phyloP scores from a whole-genome alignment of 1,140 invertebrate genomes.

The Scaptodrosophila lebanonensis region DNA sequence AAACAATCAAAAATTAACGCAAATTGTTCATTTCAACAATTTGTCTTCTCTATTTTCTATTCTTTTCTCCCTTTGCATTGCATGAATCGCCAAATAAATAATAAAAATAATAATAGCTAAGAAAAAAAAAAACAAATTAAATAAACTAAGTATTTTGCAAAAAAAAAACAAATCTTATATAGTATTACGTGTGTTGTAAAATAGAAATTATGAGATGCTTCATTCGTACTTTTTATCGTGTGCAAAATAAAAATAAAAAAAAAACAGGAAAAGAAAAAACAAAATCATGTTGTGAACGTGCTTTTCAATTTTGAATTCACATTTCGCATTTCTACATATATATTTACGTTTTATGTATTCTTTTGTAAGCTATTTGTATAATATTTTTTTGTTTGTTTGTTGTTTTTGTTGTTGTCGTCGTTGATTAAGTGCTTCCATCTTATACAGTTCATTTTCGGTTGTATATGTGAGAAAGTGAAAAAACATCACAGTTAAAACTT shows the following conservation, averaged over 20 bases:
- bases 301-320: slow-evolving; percentile 24
- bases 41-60: too few species aligned
- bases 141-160: too few species aligned
- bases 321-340: neutral
- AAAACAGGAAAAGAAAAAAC: slow-evolving; percentile 8
- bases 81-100: too few species aligned
- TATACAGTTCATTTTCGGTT: too few species aligned
- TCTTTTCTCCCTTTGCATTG: too few species aligned
- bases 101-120: too few species aligned
- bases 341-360: slow-evolving; percentile 2
- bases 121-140: slow-evolving; percentile 2
- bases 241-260: slow-evolving; percentile 7
- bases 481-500: slow-evolving; percentile 73
- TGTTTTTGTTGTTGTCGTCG: slow-evolving; percentile 19
- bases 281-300: slow-evolving; percentile 39
- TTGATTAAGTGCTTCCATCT: too few species aligned
- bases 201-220: slow-evolving; percentile 57
- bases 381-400: slow-evolving; percentile 19
- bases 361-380: slow-evolving; percentile 1
- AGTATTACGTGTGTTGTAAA: neutral
- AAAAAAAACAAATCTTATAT: slow-evolving; percentile 22
- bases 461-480: slow-evolving; percentile 70
- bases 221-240: slow-evolving; percentile 28
- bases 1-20: slow-evolving; percentile 13
- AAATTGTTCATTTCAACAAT: too few species aligned